A percentile compares a stretch with the other conserved stretches of the same genome.
Evolutionary conservation across 2,113 vertebrate species (phyloP).

Genomic region (Physeter macrocephalus): DNA sequence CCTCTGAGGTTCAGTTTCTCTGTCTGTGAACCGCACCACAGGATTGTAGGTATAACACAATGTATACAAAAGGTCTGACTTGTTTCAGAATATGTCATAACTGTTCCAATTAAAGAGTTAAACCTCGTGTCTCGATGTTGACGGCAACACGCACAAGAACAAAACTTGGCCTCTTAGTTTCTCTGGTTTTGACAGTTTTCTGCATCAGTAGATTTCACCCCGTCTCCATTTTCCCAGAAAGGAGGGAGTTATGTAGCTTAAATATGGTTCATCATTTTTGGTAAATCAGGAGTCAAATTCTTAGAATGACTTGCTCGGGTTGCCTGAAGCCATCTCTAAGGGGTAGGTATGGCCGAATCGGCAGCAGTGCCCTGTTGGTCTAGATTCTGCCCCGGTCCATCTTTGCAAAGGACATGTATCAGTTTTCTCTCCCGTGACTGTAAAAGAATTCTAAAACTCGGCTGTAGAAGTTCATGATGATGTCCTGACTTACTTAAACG

Average conservation of each 20-base stretch:
- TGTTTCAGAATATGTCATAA: rapidly evolving
- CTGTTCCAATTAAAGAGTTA: not conserved
- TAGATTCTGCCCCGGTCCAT: constrained; percentile 49
- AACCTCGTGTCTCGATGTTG: not conserved
- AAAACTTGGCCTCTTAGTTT: not conserved
- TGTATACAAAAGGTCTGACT: not conserved
- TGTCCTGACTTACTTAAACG: constrained; percentile 24
- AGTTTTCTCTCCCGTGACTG: not conserved
- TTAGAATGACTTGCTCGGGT: constrained; percentile 40
- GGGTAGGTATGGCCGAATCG: constrained; percentile 22
- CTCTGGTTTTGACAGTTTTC: not conserved
- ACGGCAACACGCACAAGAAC: not conserved
- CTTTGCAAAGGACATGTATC: constrained; percentile 70
- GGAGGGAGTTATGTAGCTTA: not conserved
- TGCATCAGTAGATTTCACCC: not conserved
- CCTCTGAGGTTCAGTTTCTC: not conserved
- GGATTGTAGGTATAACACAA: too few relatives aligned
- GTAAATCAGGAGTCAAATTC: constrained; percentile 43
- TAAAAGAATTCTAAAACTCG: not conserved
- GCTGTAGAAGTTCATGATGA: constrained; percentile 45
- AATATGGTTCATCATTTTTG: not conserved
- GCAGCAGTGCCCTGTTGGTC: constrained; percentile 19
- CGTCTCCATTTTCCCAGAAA: not conserved
- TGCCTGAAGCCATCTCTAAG: not conserved
- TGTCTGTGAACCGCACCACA: not conserved